Evolutionary conservation across 2,113 vertebrate genomes (phyloP), one percentile per base, ranked within the genome.

Genomic region (Athene cunicularia): DNA sequence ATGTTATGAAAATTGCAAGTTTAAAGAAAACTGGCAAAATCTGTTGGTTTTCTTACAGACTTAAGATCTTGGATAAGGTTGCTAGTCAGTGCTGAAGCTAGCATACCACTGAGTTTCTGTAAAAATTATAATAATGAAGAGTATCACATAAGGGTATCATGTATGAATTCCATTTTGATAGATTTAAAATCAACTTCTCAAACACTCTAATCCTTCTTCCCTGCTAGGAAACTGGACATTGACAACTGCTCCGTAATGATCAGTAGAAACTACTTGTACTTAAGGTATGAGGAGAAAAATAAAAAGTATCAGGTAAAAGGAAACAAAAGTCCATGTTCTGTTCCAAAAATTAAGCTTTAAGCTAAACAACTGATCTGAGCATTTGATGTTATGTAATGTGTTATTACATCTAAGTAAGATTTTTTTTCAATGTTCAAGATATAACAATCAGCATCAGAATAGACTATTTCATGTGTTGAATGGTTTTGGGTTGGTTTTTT

Each of bases 131-230:
- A 26, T 3, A 8, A 60, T 24, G 18, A 79, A 56, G 39, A n/a
- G 5, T 30, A 26, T 64, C 1, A 1, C 8, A 1, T 27, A 45
- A 41, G 12, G 4, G 6, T 79, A 39, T 22, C 5, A 26, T 4
- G 1, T 35, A 27, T 27, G 28, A 77, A n/a, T 41, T 43, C 23
- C 8, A 43, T 66, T 86, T 66, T 82, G 55, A 12, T 66, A 32
- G 30, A 56, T 66, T 74, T 89, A 52, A 95, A 95, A 79, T 28
- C 14, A 86, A 56, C 19, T 5, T 52, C 45, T 52, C 16, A 74
- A 66, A 75, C 33, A 60, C 9, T 41, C 12, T 70, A 60, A 16
- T 60, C 32, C 35, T 77, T 71, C 23, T 26, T 70, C 20, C 33
- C 74, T 60, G 45, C 16, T 47, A 60, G 35, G 45, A 45, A 73